Conservation (phyloP, 2,113 vertebrate species). For the Phalacrocorax pelagicus region DNA sequence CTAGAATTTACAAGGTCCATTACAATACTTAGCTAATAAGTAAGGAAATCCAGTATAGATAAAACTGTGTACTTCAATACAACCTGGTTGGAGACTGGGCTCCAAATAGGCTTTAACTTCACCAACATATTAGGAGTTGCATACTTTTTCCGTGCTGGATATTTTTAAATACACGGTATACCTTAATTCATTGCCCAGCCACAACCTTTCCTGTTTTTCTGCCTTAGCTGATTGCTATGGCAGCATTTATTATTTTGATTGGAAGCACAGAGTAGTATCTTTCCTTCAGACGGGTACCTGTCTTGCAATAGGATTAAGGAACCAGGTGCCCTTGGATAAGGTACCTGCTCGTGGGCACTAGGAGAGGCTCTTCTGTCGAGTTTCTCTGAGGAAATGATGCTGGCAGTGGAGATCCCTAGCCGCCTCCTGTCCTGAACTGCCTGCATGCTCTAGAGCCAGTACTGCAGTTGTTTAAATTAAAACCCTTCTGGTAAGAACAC, state of each 20-base stretch:
- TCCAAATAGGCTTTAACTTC: neutral
- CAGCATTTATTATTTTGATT: neutral
- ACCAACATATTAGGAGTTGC: neutral
- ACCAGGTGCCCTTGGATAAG: neutral
- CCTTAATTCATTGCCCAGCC: neutral
- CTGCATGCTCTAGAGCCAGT: neutral
- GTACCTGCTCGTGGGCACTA: neutral
- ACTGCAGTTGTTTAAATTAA: neutral
- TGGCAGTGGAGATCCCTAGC: neutral
- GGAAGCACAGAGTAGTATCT: neutral
- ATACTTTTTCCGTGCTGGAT: neutral
- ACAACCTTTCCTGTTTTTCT: neutral
- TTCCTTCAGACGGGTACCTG: neutral
- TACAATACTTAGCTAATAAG: neutral
- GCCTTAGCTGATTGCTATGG: neutral
- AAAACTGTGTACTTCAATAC: neutral
- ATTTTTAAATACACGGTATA: fast-evolving
- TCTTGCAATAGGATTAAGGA: neutral
- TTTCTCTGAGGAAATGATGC: neutral
- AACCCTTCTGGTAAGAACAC: neutral
- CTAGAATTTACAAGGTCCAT: neutral
- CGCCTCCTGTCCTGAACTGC: neutral
- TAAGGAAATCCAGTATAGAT: neutral
- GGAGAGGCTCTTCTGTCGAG: neutral
- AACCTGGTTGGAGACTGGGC: neutral